These are phyloP conservation scores for Tyto alba DNA, from an alignment of 2,113 vertebrate genomes.

Conservation along the genomic window DNA sequence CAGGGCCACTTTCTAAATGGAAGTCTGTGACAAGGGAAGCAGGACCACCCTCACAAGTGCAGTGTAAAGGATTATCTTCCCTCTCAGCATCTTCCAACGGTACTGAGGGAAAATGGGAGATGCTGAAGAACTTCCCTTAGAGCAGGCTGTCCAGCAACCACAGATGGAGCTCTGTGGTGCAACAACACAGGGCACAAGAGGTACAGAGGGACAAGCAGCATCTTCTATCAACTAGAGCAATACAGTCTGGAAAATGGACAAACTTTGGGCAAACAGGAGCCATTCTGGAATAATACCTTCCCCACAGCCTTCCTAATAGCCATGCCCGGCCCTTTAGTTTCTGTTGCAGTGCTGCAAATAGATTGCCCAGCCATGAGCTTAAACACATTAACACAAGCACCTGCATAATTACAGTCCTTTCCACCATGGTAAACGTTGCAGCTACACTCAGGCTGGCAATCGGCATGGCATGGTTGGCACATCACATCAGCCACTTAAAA, in stretches of 20 bases:
- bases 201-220: background rate
- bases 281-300: background rate
- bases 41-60: background rate
- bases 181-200: background rate
- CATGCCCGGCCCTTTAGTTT: background rate
- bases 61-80: rapidly evolving
- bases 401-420: background rate
- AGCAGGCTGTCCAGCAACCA: background rate
- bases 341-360: background rate
- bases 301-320: background rate
- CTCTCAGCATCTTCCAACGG: background rate
- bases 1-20: rapidly evolving
- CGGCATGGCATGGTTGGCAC: background rate
- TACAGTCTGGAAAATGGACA: rapidly evolving
- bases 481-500: background rate
- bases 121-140: background rate
- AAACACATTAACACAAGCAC: background rate
- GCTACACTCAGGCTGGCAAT: background rate
- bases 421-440: background rate
- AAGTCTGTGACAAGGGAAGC: background rate
- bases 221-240: background rate
- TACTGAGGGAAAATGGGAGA: rapidly evolving
- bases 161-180: rapidly evolving
- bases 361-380: background rate
- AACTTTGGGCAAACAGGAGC: rapidly evolving